Evolutionary conservation across 2,888 invertebrate species (phyloP).

Genomic region (Tanytarsus gracilentus): DNA sequence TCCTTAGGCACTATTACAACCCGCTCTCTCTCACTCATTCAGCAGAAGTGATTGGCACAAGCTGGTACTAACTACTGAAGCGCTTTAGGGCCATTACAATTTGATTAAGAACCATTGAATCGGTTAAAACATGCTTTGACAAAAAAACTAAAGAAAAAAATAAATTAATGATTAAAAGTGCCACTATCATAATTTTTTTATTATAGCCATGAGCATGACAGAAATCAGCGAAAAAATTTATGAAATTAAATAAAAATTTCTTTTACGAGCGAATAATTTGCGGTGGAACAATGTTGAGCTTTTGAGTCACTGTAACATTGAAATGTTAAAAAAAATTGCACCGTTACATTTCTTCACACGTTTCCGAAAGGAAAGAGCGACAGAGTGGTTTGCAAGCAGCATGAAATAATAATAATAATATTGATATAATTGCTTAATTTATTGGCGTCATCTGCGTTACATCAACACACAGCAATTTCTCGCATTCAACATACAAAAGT

Average conservation of each 20-base stretch:
- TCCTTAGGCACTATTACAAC: background rate
- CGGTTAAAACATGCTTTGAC: constrained; percentile 10
- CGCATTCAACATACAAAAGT: background rate
- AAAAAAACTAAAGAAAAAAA: too few relatives aligned
- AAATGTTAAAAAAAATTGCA: constrained; percentile 5
- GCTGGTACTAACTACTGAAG: background rate
- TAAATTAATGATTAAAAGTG: constrained; percentile 16
- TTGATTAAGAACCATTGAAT: constrained; percentile 12
- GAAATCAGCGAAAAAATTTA: background rate
- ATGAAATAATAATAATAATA: background rate
- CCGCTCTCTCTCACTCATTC: background rate
- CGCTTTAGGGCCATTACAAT: constrained; percentile 4
- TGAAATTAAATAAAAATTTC: background rate
- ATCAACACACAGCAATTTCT: background rate
- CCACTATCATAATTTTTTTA: constrained; percentile 16
- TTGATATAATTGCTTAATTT: constrained; percentile 10
- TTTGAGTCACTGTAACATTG: too few relatives aligned
- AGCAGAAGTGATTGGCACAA: background rate
- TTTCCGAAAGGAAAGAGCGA: constrained; percentile 2
- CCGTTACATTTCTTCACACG: constrained; percentile 10
- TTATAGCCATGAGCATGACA: background rate
- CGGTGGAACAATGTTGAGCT: too few relatives aligned
- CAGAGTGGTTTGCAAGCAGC: background rate
- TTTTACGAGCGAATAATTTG: background rate
- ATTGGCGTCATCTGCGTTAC: constrained; percentile 10